Base-by-base conservation (phyloP, 2,797 vertebrate genomes). In the Sebastes flavidus region DNA sequence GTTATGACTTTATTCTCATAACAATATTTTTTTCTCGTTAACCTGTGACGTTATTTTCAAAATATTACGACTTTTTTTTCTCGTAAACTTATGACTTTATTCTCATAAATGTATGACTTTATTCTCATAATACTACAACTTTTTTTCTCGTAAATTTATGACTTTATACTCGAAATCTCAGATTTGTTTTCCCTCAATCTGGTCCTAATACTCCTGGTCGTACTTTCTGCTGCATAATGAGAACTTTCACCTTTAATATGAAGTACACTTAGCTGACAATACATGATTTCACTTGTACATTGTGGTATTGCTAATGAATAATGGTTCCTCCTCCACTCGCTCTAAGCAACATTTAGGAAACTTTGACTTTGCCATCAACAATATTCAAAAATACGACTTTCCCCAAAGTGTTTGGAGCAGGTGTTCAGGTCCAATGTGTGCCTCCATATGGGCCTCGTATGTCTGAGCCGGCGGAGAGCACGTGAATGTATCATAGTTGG, bases 401-500 rank as follows among this genome's bases (percentile, higher is more conserved):
- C 2, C 9, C 18, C 11, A 12, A 8, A 54, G 11, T 75, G 36
- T 63, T 69, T 16, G 12, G 5, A 22, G 24, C 7, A 16, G 3
- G 12, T 49, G 11, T 24, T n/a, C 5, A 20, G 12, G 16, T 14
- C 2, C 36, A 62, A 12, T 22, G 4, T 32, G 2, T 68, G 29
- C 32, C 8, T 52, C 46, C 42, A 20, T 38, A 22, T 42, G 12
- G 11, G 0, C 0, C 8, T 75, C n/a, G 42, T 24, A 86, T 59
- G 12, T 91, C 86, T n/a, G 90, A 92, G 82, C 66, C 52, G 2
- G 30, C 3, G n/a, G 5, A 27, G 65, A 75, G 63, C 22, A 72
- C 88, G 5, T 91, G 91, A 94, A 94, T 0, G 90, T 88, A 75
- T 22, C 94, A 60, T 24, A 55, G 62, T 65, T 75, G 76, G 87